A percentile compares a stretch with the other conserved stretches of the same genome.
Conservation (phyloP, 30 jellyfish, hydroid and myxozoan genomes). For the Aurelia coerulea region DNA sequence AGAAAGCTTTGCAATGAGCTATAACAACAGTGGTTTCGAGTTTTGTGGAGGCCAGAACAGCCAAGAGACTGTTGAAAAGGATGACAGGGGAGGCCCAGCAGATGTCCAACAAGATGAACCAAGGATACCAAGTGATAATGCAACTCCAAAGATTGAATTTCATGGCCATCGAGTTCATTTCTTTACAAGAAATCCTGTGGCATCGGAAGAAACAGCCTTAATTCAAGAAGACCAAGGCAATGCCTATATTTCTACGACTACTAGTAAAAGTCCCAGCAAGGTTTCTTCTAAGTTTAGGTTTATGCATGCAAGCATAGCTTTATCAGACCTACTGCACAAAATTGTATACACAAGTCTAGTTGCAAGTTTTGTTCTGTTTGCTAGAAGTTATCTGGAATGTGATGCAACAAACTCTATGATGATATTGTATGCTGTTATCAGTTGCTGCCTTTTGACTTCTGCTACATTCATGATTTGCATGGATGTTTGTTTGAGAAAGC, state of each 20-base stretch:
- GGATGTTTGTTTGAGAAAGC: conserved; percentile 26
- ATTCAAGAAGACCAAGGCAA: not conserved
- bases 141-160: not conserved
- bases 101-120: not conserved
- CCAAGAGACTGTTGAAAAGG: not conserved
- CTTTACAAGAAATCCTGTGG: conserved; percentile 8
- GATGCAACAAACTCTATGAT: conserved; percentile 35
- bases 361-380: conserved; percentile 71
- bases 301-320: conserved; percentile 49
- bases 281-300: conserved; percentile 3
- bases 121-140: not conserved
- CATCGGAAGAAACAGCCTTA: conserved; percentile 21
- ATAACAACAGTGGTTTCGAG: no score
- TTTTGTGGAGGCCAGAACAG: no score
- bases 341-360: conserved; percentile 67
- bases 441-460: conserved; percentile 34
- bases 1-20: no score
- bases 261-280: no score
- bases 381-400: conserved; percentile 46
- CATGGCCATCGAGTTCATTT: conserved; percentile 9
- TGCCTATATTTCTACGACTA: not conserved
- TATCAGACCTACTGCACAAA: conserved; percentile 81
- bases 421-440: conserved; percentile 43
- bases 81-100: not conserved
- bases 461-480: conserved; percentile 33